These are phyloP conservation scores for Saiga tatarica DNA, from an alignment of 2,113 vertebrate genomes.

Conservation along the genomic window DNA sequence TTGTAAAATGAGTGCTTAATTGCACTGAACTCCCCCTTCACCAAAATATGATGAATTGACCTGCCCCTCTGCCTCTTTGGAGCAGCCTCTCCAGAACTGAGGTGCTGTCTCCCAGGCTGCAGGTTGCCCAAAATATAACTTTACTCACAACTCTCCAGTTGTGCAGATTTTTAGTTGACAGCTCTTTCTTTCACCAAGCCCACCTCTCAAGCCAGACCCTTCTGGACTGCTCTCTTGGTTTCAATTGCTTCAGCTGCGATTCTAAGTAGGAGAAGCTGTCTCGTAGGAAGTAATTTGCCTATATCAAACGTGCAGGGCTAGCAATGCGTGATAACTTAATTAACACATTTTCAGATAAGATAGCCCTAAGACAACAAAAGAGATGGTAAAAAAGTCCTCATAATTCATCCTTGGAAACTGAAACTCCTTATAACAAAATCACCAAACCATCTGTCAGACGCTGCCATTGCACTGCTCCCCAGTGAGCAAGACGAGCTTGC, in stretches of 20 bases:
- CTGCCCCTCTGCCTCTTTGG: background rate
- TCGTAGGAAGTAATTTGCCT: conserved; percentile 6
- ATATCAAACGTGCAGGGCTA: background rate
- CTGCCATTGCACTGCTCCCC: background rate
- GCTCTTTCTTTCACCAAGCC: background rate
- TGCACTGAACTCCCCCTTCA: background rate
- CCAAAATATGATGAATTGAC: background rate
- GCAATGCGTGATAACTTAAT: conserved; percentile 48
- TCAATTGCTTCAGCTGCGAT: background rate
- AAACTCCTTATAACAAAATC: conserved; percentile 26
- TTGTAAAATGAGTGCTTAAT: background rate
- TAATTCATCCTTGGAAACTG: conserved; percentile 31
- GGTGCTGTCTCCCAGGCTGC: background rate
- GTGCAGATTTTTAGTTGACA: background rate
- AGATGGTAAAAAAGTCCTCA: background rate
- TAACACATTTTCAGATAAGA: conserved; percentile 49
- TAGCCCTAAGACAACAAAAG: conserved; percentile 32
- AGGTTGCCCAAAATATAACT: background rate
- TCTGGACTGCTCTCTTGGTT: background rate
- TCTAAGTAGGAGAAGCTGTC: background rate
- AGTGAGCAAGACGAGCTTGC: background rate
- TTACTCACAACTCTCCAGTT: background rate
- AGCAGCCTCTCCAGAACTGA: background rate
- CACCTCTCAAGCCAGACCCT: background rate
- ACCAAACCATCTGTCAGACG: background rate